A percentile compares a stretch with the other conserved stretches of the same genome.
phyloP scores from a whole-genome alignment of 2,113 vertebrate species.

The Herpailurus yagouaroundi region DNA sequence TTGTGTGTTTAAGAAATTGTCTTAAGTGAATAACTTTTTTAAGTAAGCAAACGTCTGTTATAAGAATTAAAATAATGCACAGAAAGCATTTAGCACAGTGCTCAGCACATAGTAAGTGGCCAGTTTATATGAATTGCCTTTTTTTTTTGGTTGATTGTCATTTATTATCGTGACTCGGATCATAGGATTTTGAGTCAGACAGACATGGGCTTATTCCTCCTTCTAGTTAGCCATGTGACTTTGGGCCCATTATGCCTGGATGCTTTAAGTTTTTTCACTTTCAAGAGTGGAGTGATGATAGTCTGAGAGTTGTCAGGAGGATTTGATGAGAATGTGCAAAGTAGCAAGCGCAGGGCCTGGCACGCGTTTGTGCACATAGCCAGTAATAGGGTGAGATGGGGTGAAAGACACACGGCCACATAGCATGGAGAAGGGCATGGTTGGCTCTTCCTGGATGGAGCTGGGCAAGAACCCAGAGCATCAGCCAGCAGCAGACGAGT shows the following conservation, averaged over 20 bases:
- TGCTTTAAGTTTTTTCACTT: background rate
- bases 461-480: background rate
- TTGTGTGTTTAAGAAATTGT: conserved; percentile 15
- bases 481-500: background rate
- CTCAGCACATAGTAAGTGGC: background rate
- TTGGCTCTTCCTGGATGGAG: background rate
- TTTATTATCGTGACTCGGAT: background rate
- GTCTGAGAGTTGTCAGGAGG: background rate
- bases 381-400: background rate
- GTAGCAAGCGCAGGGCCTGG: background rate
- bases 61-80: background rate
- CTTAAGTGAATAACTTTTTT: background rate
- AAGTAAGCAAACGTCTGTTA: background rate
- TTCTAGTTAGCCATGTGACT: background rate
- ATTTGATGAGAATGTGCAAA: background rate
- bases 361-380: background rate
- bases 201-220: background rate
- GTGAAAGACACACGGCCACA: background rate
- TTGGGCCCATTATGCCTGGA: background rate
- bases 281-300: background rate
- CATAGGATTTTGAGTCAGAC: background rate
- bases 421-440: background rate
- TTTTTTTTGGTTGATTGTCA: background rate
- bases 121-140: background rate
- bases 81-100: background rate